Percentiles rank a stretch among this genome's conserved stretches.
Evolutionary conservation across 2,888 invertebrate genomes (phyloP).

Genomic region (Halocaridina rubra): DNA sequence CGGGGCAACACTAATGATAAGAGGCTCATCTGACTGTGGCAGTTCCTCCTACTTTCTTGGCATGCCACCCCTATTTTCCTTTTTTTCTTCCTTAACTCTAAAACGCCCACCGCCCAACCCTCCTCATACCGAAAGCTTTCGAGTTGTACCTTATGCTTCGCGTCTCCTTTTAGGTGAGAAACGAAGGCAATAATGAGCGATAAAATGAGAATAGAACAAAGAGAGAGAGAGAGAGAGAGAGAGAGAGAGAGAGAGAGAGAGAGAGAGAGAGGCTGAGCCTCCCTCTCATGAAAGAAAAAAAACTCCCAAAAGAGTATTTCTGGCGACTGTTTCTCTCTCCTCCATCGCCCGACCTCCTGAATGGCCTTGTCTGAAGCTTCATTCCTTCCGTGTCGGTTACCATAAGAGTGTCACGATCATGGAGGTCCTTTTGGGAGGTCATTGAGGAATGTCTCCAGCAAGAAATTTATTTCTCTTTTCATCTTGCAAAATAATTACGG

Average conservation of each 20-base stretch:
- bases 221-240: background rate
- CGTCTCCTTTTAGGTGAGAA: too few relatives aligned
- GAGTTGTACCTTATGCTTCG: background rate
- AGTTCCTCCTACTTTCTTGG: constrained; percentile 44
- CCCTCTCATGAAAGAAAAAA: background rate
- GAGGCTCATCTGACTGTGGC: background rate
- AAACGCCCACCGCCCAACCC: background rate
- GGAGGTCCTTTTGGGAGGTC: too few relatives aligned
- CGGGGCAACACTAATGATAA: constrained; percentile 36
- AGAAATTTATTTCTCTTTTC: too few relatives aligned
- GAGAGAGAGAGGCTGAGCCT: background rate
- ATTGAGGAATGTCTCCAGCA: too few relatives aligned
- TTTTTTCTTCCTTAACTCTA: background rate
- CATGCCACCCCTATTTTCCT: constrained; percentile 2
- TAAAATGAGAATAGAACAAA: background rate
- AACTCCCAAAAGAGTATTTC: constrained; percentile 10
- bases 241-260: background rate
- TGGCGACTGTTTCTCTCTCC: background rate
- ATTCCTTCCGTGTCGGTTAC: background rate
- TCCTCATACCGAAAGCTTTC: constrained; percentile 6
- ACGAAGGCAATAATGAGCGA: too few relatives aligned
- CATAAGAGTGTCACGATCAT: too few relatives aligned
- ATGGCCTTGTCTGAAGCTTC: background rate
- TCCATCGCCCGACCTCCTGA: background rate
- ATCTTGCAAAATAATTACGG: too few relatives aligned